These are phyloP conservation scores for Carassius auratus DNA, from an alignment of 2,113 vertebrate genomes.

Conservation along the genomic window DNA sequence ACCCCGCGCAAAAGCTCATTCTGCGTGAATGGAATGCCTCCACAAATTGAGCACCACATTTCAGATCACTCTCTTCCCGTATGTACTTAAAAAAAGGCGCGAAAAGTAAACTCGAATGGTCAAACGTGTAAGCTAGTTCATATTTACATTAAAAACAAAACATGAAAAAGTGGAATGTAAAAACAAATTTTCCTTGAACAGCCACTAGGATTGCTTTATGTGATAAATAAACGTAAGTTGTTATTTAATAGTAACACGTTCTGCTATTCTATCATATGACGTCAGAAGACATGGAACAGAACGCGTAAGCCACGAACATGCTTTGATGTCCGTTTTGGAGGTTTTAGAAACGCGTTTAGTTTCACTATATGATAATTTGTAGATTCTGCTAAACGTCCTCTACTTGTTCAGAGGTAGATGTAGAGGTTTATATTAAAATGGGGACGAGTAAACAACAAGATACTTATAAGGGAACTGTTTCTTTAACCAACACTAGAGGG, in stretches of 20 bases:
- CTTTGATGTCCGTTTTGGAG: not conserved
- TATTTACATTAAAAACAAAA: too few relatives aligned
- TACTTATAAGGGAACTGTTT: not conserved
- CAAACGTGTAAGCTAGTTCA: too few relatives aligned
- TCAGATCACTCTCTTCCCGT: too few relatives aligned
- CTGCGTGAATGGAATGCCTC: not conserved
- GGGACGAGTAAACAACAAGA: not conserved
- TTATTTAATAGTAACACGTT: not conserved
- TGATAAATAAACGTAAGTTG: not conserved
- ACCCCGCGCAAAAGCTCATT: not conserved
- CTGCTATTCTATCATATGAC: not conserved
- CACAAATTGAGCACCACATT: too few relatives aligned
- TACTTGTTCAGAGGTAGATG: not conserved
- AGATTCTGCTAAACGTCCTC: not conserved
- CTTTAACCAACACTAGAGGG: slow-evolving; percentile 45
- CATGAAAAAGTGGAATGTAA: not conserved
- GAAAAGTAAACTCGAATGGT: too few relatives aligned
- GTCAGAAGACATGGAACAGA: not conserved
- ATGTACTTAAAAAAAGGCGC: too few relatives aligned
- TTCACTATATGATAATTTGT: not conserved
- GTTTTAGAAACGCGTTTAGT: not conserved
- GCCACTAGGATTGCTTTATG: not conserved
- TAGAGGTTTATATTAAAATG: not conserved
- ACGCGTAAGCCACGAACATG: not conserved
- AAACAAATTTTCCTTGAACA: not conserved